Base-by-base conservation (phyloP, 1,140 invertebrate species). In the Sarcophaga bullata region DNA sequence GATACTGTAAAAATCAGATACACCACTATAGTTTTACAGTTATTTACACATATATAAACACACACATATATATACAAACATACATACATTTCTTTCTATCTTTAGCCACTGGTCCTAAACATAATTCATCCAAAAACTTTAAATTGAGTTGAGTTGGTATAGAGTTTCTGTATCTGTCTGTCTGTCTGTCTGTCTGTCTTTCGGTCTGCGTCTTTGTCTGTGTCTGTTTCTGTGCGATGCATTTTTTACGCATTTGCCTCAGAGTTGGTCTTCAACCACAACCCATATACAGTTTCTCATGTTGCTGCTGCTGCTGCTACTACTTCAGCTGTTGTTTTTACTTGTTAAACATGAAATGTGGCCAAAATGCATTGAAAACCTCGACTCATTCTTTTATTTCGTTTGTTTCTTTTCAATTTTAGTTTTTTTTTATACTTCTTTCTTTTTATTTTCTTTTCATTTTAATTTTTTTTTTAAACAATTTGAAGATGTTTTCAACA, bases 301-400 rank as follows among this genome's bases (percentile, higher is more conserved):
- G 25, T 4, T 37, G 25, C 25, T 37, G 25, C 25, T 37, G 25
- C 25, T 37, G 4, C 25, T 37, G 4, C 25, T 37, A 37, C 25
- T 37, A 4, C 25, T 68, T 58, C 11, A 11, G 54, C n/a, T 58
- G 54, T 10, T 68, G 62, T 68, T n/a, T n/a, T 68, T 19, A 68
- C 62, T 68, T 68, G 62, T 19, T 68, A 68, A 68, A 68, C 62
- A 68, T 68, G 17, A 68, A 68, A 68, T 68, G 62, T 68, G 62
- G n/a, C 62, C 62, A 68, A 68, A 68, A 68, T 68, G 62, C 62
- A 68, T 68, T 68, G 62, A 68, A 68, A 68, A 19, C 62, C 17
- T 68, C 7, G 1, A 4, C 62, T 17, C 17, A 68, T 68, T 6
- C 62, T 68, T 58, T 58, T n/a, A n/a, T n/a, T n/a, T n/a, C n/a